Base-by-base conservation (phyloP, 1,140 invertebrate species). In the Cydia amplana region DNA sequence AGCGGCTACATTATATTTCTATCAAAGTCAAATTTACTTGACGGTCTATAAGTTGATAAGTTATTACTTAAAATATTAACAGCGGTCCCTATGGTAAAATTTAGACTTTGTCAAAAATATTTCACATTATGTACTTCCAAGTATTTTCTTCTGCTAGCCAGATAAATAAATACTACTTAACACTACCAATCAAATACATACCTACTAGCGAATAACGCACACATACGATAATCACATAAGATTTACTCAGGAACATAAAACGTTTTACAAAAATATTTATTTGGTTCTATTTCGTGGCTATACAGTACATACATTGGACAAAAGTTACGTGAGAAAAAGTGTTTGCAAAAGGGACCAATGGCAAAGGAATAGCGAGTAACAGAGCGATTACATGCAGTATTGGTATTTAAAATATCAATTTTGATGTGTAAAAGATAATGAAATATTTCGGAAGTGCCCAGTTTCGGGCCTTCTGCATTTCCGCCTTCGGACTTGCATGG, bases 211-310 rank as follows among this genome's bases (percentile, higher is more conserved):
- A 79, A 77, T 75, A 73, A 46, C 73, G 40, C 79, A 77, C 73
- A 77, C 76, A 51, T 77, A 80, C 78, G 82, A 77, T 83, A 77
- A 88, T 86, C 83, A 85, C 84, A 86, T 83, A 87, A 84, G 74
- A 84, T 84, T 85, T 83, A 72, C 65, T 82, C 88, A 90, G 89
- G 88, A 91, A 90, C 88, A 86, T 85, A 90, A 87, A 86, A 81
- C 78, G 82, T 82, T 82, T 84, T 88, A 88, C 87, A 91, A 89
- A 91, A 90, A 90, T 89, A 90, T 88, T 81, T 79, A 84, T 86
- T 88, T 90, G 86, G 84, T 86, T 84, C 82, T 86, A 78, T 85
- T 83, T 83, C 65, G 65, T 36, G 65, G 65, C 65, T 70, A 16
- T 70, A 70, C 65, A 70, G 7, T 70, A 10, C 7, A 12, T 12